Evolutionary conservation across 2,888 invertebrate species (phyloP).

Genomic region (Poecilobothrus nobilitatus): DNA sequence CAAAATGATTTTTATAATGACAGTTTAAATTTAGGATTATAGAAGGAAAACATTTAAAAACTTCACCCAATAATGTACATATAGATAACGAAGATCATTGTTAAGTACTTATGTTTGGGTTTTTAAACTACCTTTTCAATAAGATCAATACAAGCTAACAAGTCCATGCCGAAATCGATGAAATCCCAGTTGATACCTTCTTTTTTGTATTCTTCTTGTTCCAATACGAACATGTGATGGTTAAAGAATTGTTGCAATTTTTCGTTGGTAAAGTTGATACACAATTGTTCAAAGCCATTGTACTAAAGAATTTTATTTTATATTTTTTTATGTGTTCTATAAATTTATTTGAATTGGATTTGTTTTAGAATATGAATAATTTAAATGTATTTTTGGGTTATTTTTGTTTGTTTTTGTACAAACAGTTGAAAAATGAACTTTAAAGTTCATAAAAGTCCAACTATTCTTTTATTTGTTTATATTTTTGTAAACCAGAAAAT

Average conservation of each 20-base stretch:
- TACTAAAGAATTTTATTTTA: conserved; percentile 52
- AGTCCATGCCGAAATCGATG: conserved; percentile 99
- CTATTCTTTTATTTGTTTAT: neutral
- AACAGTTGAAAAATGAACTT: neutral
- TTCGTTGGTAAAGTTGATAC: conserved; percentile 99
- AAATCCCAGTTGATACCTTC: conserved; percentile 98
- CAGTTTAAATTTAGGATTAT: neutral
- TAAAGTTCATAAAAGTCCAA: neutral
- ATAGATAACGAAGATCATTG: neutral
- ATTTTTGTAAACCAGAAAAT: neutral
- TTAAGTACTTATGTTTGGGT: neutral
- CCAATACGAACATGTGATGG: conserved; percentile 99
- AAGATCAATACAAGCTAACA: conserved; percentile 96
- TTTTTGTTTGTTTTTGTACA: neutral
- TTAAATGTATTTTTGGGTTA: neutral
- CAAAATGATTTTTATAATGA: too few species aligned
- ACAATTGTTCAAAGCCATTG: conserved; percentile 99
- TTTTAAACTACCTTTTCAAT: conserved; percentile 84
- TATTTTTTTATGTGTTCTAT: neutral
- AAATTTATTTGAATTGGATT: neutral
- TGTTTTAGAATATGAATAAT: neutral
- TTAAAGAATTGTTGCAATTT: conserved; percentile 99
- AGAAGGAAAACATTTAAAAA: neutral
- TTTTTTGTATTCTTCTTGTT: conserved; percentile 96
- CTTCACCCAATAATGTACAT: neutral